Evolutionary conservation across 2,888 invertebrate species (phyloP).

Genomic region (Drosophila monieri): DNA sequence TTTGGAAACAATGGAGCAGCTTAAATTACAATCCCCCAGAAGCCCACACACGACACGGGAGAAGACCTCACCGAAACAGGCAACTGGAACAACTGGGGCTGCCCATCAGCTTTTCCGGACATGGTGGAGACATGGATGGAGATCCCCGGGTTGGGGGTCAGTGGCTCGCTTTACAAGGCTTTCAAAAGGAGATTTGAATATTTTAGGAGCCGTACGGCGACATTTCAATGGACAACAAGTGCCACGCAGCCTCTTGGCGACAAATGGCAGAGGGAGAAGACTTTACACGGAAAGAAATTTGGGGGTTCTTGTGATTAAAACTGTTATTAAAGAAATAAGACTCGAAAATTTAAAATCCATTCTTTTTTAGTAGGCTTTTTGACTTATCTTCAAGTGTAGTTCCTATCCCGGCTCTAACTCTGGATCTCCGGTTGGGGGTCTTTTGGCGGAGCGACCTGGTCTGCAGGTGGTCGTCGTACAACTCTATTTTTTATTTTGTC

Average conservation of each 20-base stretch:
- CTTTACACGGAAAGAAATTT: constrained; percentile 3
- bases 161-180: constrained; percentile 68
- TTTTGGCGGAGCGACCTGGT: constrained; percentile 36
- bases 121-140: constrained; percentile 10
- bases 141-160: constrained; percentile 64
- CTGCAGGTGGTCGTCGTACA: constrained; percentile 79
- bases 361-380: no score
- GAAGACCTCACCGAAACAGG: constrained; percentile 27
- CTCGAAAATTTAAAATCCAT: no score
- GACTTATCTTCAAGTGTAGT: constrained; percentile 6
- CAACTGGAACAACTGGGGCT: constrained; percentile 66
- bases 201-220: constrained; percentile 67
- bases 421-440: constrained; percentile 31
- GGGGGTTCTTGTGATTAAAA: neutral
- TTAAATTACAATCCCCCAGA: constrained; percentile 43
- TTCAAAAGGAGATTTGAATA: constrained; percentile 76
- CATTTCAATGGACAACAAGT: constrained; percentile 75
- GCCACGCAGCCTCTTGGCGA: constrained; percentile 63
- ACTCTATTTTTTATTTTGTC: constrained; percentile 79
- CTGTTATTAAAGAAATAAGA: no score
- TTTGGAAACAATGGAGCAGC: constrained; percentile 33
- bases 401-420: constrained; percentile 21
- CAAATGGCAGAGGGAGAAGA: constrained; percentile 46
- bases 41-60: constrained; percentile 53
- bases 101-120: constrained; percentile 28